Percentiles rank a stretch among this genome's conserved stretches.
Conservation (phyloP, 2,888 invertebrate genomes). For the Limenitis camilla region DNA sequence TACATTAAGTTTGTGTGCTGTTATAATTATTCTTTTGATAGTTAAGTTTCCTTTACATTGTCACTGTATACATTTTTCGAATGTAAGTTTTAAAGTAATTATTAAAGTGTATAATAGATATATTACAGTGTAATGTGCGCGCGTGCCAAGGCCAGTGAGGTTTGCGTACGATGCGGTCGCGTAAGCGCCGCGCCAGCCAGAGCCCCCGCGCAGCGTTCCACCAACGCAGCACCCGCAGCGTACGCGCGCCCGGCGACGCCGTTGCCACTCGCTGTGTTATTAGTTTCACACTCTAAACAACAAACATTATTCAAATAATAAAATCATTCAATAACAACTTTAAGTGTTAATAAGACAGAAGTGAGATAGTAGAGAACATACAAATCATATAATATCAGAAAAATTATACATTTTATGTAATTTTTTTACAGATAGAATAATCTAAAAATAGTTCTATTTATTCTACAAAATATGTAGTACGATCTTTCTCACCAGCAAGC, state of each 20-base stretch:
- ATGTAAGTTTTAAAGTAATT: background rate
- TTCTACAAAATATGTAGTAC: too few relatives aligned
- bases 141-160: constrained; percentile 37
- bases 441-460: too few relatives aligned
- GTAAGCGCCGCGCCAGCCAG: constrained; percentile 56
- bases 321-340: too few relatives aligned
- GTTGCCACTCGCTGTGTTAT: constrained; percentile 28
- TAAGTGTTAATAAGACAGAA: too few relatives aligned
- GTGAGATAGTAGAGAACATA: too few relatives aligned
- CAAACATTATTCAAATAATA: too few relatives aligned
- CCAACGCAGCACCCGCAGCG: constrained; percentile 43
- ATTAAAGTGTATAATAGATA: background rate
- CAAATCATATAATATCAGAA: too few relatives aligned
- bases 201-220: constrained; percentile 54
- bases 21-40: too few relatives aligned
- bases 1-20: too few relatives aligned
- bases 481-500: constrained; percentile 50
- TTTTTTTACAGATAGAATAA: too few relatives aligned
- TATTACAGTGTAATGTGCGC: constrained; percentile 51
- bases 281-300: constrained; percentile 12
- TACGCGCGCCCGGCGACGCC: constrained; percentile 28
- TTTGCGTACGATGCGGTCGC: constrained; percentile 49
- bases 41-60: too few relatives aligned
- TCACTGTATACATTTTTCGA: background rate
- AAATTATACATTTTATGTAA: too few relatives aligned